These are phyloP conservation scores for Paelopatides confundens DNA, from an alignment of 53 echinoderm and acorn worm genomes.

Conservation along the genomic window DNA sequence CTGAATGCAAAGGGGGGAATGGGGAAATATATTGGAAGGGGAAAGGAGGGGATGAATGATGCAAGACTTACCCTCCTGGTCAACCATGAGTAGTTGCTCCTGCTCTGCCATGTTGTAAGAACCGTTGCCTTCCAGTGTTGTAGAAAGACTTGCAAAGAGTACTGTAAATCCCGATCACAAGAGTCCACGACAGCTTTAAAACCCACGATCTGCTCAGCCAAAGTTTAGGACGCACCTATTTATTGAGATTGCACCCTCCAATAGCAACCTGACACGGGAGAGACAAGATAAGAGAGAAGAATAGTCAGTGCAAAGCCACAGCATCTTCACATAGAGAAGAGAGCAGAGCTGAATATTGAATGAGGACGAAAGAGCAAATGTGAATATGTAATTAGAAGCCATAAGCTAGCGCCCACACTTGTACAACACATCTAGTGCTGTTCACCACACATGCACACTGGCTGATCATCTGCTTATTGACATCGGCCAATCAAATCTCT, in stretches of 20 bases:
- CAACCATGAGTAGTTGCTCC: slow-evolving; percentile 11
- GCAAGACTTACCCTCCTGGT: slow-evolving; percentile 31
- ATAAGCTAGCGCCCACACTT: slow-evolving; percentile 20
- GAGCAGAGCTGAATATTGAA: slow-evolving; percentile 50
- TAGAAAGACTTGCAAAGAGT: neutral
- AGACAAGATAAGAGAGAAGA: slow-evolving; percentile 13
- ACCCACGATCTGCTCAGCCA: slow-evolving; percentile 31
- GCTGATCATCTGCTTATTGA: slow-evolving; percentile 32
- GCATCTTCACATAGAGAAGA: slow-evolving; percentile 29
- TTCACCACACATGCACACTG: slow-evolving; percentile 8
- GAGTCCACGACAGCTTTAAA: slow-evolving; percentile 20
- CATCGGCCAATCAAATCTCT: slow-evolving; percentile 33
- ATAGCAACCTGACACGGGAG: slow-evolving; percentile 52
- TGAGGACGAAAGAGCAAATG: slow-evolving; percentile 38
- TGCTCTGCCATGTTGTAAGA: slow-evolving; percentile 30
- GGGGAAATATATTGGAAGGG: neutral
- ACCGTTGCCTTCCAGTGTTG: slow-evolving; percentile 31
- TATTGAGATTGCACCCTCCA: slow-evolving; percentile 43
- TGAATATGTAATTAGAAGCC: slow-evolving; percentile 43
- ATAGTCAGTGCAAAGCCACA: neutral
- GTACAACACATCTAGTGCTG: slow-evolving; percentile 15
- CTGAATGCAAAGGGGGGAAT: neutral
- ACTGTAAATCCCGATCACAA: slow-evolving; percentile 47
- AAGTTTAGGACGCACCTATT: slow-evolving; percentile 45
- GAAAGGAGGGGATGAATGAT: neutral